A percentile compares a stretch with the other conserved stretches of the same genome.
Conservation (phyloP, 2,113 vertebrate genomes). For the Balaenoptera acutorostrata region DNA sequence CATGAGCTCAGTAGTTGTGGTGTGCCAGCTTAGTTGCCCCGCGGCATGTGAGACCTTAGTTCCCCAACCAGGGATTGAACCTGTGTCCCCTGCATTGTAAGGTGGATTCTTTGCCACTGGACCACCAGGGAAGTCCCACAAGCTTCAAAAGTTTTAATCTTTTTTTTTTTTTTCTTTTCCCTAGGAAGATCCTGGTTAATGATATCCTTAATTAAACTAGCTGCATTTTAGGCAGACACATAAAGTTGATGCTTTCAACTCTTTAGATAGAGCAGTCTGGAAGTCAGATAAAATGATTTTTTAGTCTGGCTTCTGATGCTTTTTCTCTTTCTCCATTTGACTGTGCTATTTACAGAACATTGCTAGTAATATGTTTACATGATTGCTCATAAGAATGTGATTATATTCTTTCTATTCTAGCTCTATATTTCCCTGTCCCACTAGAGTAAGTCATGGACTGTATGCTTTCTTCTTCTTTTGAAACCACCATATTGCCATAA, state of each 20-base stretch:
- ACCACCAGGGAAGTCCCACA: neutral
- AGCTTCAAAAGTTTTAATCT: neutral
- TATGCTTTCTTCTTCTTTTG: conserved; percentile 55
- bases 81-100: too few species aligned
- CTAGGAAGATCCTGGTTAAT: neutral
- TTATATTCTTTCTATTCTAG: conserved; percentile 72
- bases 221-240: neutral
- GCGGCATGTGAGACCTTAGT: too few species aligned
- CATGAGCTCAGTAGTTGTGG: too few species aligned
- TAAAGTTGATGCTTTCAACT: neutral
- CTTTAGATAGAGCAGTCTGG: neutral
- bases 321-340: conserved; percentile 49
- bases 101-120: too few species aligned
- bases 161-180: neutral
- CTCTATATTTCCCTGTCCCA: conserved; percentile 63
- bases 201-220: conserved; percentile 22
- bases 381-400: conserved; percentile 72
- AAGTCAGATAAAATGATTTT: conserved; percentile 4
- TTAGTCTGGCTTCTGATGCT: conserved; percentile 29
- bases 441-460: conserved; percentile 72
- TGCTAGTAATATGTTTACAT: conserved; percentile 66
- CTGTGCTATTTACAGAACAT: conserved; percentile 54
- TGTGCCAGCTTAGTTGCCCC: too few species aligned
- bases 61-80: too few species aligned
- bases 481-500: conserved; percentile 64